These are phyloP conservation scores for Chrysomallon squamiferum DNA, from an alignment of 1,140 invertebrate species.

Conservation along the genomic window DNA sequence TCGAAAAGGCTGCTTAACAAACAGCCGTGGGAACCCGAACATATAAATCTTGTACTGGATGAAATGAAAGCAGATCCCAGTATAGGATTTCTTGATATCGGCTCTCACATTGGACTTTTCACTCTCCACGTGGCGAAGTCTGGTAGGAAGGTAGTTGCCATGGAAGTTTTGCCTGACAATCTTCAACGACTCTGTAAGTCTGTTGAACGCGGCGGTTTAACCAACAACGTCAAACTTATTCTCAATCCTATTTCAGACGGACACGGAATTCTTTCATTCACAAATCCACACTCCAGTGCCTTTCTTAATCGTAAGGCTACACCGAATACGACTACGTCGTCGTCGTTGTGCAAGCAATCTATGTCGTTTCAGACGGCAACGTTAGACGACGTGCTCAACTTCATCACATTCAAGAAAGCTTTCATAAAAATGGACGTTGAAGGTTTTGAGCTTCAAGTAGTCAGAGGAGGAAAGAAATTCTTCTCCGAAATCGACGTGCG, in stretches of 20 bases:
- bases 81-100: neutral
- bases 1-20: neutral
- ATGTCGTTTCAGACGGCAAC: neutral
- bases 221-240: neutral
- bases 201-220: neutral
- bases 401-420: neutral
- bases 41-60: neutral
- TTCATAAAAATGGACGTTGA: slow-evolving; percentile 4
- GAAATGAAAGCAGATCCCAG: neutral
- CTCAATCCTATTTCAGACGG: neutral
- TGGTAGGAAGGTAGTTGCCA: neutral
- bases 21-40: neutral
- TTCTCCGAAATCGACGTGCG: neutral
- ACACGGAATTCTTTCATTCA: neutral
- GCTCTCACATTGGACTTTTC: neutral
- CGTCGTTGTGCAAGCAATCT: neutral
- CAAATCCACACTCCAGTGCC: neutral
- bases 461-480: neutral
- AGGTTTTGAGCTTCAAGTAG: neutral
- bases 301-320: neutral
- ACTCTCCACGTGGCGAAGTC: neutral
- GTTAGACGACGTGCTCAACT: neutral
- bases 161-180: neutral
- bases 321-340: neutral
- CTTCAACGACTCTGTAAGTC: neutral